phyloP scores from a whole-genome alignment of 2,113 vertebrate genomes.

The Bungarus multicinctus region DNA sequence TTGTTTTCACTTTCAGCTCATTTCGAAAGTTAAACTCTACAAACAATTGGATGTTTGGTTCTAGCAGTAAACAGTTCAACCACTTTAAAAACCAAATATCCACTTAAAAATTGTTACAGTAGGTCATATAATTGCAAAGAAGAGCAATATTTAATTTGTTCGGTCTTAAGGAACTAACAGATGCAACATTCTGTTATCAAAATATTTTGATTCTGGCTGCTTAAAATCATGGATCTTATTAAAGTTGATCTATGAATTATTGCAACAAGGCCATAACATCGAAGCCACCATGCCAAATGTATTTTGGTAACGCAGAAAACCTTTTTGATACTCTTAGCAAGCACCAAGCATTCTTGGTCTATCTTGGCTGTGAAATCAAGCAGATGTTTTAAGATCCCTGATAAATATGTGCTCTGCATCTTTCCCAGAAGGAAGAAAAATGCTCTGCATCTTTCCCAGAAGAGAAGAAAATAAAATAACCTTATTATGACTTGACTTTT shows the following conservation, averaged over 20 bases:
- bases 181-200: constrained; percentile 35
- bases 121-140: background rate
- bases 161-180: constrained; percentile 30
- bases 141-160: background rate
- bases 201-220: constrained; percentile 33
- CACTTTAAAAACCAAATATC: background rate
- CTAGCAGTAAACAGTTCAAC: background rate
- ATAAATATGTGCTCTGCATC: constrained; percentile 32
- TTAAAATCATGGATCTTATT: constrained; percentile 35
- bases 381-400: constrained; percentile 55
- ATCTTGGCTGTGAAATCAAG: constrained; percentile 53
- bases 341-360: constrained; percentile 40
- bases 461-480: background rate
- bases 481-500: background rate
- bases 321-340: constrained; percentile 47
- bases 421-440: constrained; percentile 39
- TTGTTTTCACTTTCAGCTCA: background rate
- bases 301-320: constrained; percentile 51
- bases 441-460: background rate
- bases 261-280: constrained; percentile 30
- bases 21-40: background rate
- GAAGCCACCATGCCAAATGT: constrained; percentile 45
- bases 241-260: constrained; percentile 34
- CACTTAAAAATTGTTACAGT: background rate
- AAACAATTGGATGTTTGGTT: background rate